Base-by-base conservation (phyloP, 2,113 vertebrate species). In the Bos indicus region DNA sequence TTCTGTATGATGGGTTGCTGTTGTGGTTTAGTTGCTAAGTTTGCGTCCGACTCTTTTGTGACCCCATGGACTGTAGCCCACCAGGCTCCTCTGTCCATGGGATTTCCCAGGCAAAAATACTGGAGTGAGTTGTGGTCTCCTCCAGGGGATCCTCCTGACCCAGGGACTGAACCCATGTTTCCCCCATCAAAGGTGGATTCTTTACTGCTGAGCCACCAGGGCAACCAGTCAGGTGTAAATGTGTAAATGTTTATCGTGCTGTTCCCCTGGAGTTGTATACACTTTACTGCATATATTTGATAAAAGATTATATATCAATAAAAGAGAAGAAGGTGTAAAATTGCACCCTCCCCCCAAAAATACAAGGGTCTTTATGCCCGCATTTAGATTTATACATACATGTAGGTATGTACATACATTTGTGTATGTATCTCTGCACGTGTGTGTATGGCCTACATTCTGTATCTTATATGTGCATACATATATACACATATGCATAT, bases 401-500 rank as follows among this genome's bases (percentile, higher is more conserved):
- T 23, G 80, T 10, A 33, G 6, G 19, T 5, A 33, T 7, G 36
- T 4, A 9, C 25, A 26, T 40, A 51, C 2, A 36, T 7, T 78
- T 80, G 9, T 30, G 7, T 21, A 10, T 10, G 6, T 13, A 51
- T 5, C 3, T 16, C 13, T 12, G 46, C 11, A 4, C 25, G 9
- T 17, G 17, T 23, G 17, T 36, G 7, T 40, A 0, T 59, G 21
- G 23, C 14, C 26, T 11, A 7, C 26, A 62, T 8, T 21, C 21
- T 21, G 3, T 15, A 3, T 16, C 26, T 17, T 52, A 6, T 36
- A 8, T 10, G 5, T 23, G 11, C 6, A 19, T 11, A 17, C 13
- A 26, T 46, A n/a, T 8, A 5, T 3, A 7, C 6, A 33, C 48
- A 13, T 7, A 15, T 3, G 21, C 48, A 5, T 5, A 26, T n/a